Base-by-base conservation (phyloP, 2,888 invertebrate species). In the Oegoconia quadripuncta region DNA sequence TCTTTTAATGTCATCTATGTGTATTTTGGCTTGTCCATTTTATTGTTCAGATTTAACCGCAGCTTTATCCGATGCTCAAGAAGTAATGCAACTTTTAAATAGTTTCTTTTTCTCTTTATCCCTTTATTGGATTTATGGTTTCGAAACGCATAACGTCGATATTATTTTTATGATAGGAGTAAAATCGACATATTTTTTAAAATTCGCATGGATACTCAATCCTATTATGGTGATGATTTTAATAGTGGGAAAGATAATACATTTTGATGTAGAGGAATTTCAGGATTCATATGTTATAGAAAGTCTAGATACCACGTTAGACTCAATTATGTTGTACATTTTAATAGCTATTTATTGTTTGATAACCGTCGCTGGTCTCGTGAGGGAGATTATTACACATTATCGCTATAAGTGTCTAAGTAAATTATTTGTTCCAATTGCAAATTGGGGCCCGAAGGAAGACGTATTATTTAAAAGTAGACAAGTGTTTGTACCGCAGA, bases 91-190 rank as follows among this genome's bases (percentile, higher is more conserved):
- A 60, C 42, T 74, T 23, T 39, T 64, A 27, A 78, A 70, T 40
- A 67, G 59, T 39, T 60, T 81, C 14, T 47, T 79, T 8, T 67
- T 82, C 45, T 79, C 86, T 5, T 35, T 81, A 9, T 59, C 75
- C 16, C 44, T 83, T 20, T 86, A 84, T 56, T 86, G 83, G 83
- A 50, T 77, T 37, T 86, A 86, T 46, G 82, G 82, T 3, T 70
- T 67, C 17, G 59, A 65, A 22, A 75, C 73, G 15, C 84, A 84
- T 35, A 78, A 66, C 22, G 60, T 78, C 11, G 86, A 86, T 42
- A 84, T 86, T 26, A 74, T 73, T 44, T 86, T 84, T 39, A 86
- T 86, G 86, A 78, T 84, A 48, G 86, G 86, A 3, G 67, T 86
- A 9, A 86, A 82, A 53, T 63, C 81, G 0, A 80, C 72, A 38